A percentile compares a stretch with the other conserved stretches of the same genome.
These are phyloP conservation scores for Chelonus insularis DNA, from an alignment of 1,140 invertebrate genomes.

Conservation along the genomic window DNA sequence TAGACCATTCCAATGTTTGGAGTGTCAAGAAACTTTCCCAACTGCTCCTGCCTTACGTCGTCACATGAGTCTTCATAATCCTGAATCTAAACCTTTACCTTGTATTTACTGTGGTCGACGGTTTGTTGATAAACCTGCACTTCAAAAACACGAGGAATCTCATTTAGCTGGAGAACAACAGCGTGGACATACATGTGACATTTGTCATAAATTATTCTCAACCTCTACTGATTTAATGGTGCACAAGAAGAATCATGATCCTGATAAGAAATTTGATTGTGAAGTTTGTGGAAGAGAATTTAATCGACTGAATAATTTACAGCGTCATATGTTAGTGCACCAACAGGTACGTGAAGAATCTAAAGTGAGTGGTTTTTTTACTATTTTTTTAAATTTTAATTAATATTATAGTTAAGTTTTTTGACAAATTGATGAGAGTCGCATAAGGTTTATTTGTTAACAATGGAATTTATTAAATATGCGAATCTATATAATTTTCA, in stretches of 20 bases:
- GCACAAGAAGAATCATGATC: slow-evolving; percentile 58
- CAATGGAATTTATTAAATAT: not conserved
- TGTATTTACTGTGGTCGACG: slow-evolving; percentile 57
- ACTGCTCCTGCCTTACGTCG: slow-evolving; percentile 51
- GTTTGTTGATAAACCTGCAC: slow-evolving; percentile 52
- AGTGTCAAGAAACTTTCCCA: slow-evolving; percentile 56
- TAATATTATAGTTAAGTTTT: no score
- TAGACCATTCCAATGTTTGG: slow-evolving; percentile 55
- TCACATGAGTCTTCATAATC: slow-evolving; percentile 53
- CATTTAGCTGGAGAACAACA: slow-evolving; percentile 53
- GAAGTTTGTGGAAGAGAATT: slow-evolving; percentile 59
- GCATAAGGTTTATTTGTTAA: slow-evolving; percentile 11
- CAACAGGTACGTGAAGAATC: slow-evolving; percentile 53
- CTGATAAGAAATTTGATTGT: slow-evolving; percentile 58
- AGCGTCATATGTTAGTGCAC: slow-evolving; percentile 60
- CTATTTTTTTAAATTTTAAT: slow-evolving; percentile 22
- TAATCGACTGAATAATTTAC: slow-evolving; percentile 59
- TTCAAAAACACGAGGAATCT: slow-evolving; percentile 54
- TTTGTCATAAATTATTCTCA: slow-evolving; percentile 53
- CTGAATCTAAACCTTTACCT: slow-evolving; percentile 52
- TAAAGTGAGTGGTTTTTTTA: slow-evolving; percentile 31
- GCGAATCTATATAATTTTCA: not conserved
- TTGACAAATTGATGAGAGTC: no score
- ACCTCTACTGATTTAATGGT: slow-evolving; percentile 48
- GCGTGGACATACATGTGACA: slow-evolving; percentile 50